Evolutionary conservation across 1,140 invertebrate genomes (phyloP), one percentile per base, ranked within the genome.

Genomic region (Gonioctena quinquepunctata): DNA sequence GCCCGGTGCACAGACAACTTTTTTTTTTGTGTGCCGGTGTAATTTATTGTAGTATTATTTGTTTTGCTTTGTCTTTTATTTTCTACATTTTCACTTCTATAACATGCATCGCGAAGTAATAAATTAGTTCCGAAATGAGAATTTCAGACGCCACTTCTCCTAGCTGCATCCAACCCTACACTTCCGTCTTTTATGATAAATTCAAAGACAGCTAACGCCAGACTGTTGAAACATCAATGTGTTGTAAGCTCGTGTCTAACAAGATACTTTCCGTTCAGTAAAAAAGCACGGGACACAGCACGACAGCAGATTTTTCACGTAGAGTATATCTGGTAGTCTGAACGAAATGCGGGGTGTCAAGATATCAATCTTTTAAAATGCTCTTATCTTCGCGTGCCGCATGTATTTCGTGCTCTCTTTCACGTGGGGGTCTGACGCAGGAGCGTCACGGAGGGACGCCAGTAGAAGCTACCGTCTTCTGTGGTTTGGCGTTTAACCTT

Each of bases 311-410:
- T 42, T 42, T 42, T 42, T 42, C 13, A 42, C 33, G 33, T 42
- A 42, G 11, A 42, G 16, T 42, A 42, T 42, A 42, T 42, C 33
- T 42, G 33, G 33, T 42, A 54, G 21, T 22, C 50, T 7, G n/a
- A 25, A 59, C 56, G 26, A 59, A 59, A 26, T 26, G 56, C n/a
- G 25, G 18, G 6, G 56, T 59, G 56, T 59, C 56, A 25, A 59
- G 56, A 59, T 59, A 59, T 59, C 56, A 59, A 59, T 59, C 56
- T 59, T 59, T 25, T 13, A 25, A 25, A 59, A 25, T 25, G 22
- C 21, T 59, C 56, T 59, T 59, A 59, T 26, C 56, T 59, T 59
- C n/a, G 56, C 56, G 56, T 59, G 56, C 23, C 21, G 23, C 23
- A 26, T 59, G 56, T 26, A 59, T 25, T 59, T 59, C 56, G 56